These are phyloP conservation scores for Bursaphelenchus okinawaensis DNA, from an alignment of 2,888 invertebrate species.

Conservation along the genomic window DNA sequence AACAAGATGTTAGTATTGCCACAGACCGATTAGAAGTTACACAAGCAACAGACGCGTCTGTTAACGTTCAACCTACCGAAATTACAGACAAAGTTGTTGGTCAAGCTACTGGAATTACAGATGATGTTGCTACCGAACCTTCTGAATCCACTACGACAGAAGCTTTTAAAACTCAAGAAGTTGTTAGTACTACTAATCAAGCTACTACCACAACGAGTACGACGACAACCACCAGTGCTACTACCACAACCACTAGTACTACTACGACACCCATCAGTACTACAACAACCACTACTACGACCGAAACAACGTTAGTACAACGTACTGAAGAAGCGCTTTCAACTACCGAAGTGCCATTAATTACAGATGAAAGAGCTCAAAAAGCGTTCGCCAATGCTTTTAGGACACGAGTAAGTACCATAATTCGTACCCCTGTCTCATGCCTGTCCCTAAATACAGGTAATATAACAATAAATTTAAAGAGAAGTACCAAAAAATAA, in stretches of 20 bases:
- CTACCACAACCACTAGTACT: not conserved
- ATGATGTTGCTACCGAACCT: no score
- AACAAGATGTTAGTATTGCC: no score
- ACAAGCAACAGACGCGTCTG: not conserved
- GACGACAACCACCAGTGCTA: not conserved
- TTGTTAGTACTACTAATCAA: not conserved
- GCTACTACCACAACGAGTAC: not conserved
- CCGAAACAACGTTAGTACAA: not conserved
- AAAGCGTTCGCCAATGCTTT: not conserved
- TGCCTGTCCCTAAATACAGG: not conserved
- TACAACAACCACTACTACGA: not conserved
- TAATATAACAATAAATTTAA: not conserved
- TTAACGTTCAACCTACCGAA: not conserved
- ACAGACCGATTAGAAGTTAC: no score
- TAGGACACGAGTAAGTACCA: not conserved
- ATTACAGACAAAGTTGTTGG: not conserved
- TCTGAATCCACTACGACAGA: not conserved
- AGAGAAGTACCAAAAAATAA: not conserved
- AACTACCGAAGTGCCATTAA: not conserved
- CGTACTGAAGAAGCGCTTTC: no score
- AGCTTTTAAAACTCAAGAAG: not conserved
- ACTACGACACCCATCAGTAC: not conserved
- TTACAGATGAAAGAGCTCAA: not conserved
- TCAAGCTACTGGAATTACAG: not conserved
- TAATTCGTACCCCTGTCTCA: not conserved